Base-by-base conservation (phyloP, 2,113 vertebrate genomes). In the Salvelinus sp. region DNA sequence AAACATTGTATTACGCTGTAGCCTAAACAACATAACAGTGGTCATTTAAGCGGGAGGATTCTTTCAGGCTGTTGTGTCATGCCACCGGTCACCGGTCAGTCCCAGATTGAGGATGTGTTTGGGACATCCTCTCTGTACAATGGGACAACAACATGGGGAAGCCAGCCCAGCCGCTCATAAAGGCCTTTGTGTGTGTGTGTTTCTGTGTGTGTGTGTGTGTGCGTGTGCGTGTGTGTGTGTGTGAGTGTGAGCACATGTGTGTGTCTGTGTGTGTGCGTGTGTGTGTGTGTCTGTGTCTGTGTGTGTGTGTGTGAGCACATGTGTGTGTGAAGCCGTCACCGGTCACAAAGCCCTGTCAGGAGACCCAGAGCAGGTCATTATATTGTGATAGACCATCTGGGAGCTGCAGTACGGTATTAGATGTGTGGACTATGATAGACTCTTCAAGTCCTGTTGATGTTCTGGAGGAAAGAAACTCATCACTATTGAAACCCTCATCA, bases 71-170 rank as follows among this genome's bases (percentile, higher is more conserved):
- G 30, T 6, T 33, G 70, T 74, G 38, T 44, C 38, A 44, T 2
- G 18, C 69, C 54, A 63, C 66, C n/a, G 66, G 75, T 78, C 77
- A 69, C 33, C 9, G 38, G 38, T 23, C 23, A 25, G 10, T 63
- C 77, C 50, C 50, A 76, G 27, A 82, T 67, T 66, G 66, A 90
- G 86, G 90, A 91, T 89, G 85, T 79, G 77, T 85, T 82, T 70
- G 79, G 81, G 88, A 91, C 85, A 89, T 91, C 87, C 88, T 91
- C 77, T 69, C 71, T 73, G 79, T 74, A 83, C 85, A 88, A 86
- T 91, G 80, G 83, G 82, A 82, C 30, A 76, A 85, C 78, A 86
- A 73, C 20, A 79, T 79, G 68, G 84, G 77, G 80, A 92, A 63
- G 78, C 65, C 64, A 28, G 70, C 68, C 7, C 58, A 62, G 28